phyloP scores from a whole-genome alignment of 2,797 vertebrate genomes.

The Cossypha caffra region DNA sequence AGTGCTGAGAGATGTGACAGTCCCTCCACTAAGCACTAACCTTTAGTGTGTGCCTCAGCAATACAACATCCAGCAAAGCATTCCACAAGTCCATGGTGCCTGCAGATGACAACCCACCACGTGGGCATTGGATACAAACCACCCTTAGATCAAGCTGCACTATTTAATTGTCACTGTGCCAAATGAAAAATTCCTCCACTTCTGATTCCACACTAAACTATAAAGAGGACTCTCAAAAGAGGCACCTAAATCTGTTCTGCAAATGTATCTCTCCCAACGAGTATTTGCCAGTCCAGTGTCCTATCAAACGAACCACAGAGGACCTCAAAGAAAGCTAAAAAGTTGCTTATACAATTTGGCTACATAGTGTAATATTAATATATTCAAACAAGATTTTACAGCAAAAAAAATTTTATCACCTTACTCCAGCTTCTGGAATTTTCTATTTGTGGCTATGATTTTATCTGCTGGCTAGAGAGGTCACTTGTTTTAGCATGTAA shows the following conservation, averaged over 20 bases:
- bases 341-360: fast-evolving
- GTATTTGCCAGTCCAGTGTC: neutral
- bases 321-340: neutral
- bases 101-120: neutral
- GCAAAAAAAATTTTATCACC: neutral
- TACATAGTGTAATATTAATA: neutral
- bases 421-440: neutral
- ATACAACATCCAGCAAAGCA: neutral
- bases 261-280: neutral
- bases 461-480: neutral
- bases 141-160: neutral
- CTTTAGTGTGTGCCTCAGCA: neutral
- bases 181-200: neutral
- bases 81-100: neutral
- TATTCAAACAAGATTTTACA: neutral
- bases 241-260: neutral
- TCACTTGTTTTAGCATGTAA: neutral
- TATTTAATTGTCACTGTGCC: neutral
- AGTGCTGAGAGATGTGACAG: neutral
- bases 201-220: neutral
- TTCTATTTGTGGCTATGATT: neutral
- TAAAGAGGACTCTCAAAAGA: neutral
- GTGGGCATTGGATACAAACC: fast-evolving
- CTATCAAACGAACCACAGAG: neutral
- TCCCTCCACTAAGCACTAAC: neutral